These are phyloP conservation scores for Megaleporinus macrocephalus DNA, from an alignment of 2,113 vertebrate species.

Conservation along the genomic window DNA sequence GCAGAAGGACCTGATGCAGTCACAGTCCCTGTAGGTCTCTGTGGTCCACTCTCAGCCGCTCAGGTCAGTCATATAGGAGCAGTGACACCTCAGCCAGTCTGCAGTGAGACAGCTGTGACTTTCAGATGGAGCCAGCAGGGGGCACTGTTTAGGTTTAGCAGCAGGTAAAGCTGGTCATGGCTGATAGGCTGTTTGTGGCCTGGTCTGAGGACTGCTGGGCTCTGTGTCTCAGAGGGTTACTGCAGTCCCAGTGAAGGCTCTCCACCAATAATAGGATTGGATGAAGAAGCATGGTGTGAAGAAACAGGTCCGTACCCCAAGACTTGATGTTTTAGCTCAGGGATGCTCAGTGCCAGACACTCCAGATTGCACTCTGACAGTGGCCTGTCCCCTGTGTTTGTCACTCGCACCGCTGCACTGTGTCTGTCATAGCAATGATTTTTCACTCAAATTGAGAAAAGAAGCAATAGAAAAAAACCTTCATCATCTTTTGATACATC, in stretches of 20 bases:
- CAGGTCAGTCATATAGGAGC: background rate
- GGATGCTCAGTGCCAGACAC: background rate
- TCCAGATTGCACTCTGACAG: background rate
- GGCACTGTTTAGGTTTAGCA: background rate
- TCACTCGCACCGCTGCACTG: constrained; percentile 3
- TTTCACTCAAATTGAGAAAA: background rate
- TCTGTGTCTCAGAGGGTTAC: background rate
- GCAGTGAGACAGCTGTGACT: background rate
- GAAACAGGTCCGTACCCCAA: background rate
- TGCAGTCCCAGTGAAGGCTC: background rate
- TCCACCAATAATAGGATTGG: background rate
- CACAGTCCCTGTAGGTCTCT: background rate
- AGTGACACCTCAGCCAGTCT: background rate
- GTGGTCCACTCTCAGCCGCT: background rate
- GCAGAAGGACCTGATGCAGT: constrained; percentile 10
- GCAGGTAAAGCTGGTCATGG: background rate
- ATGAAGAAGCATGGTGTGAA: background rate
- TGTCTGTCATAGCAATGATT: background rate
- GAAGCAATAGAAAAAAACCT: no score
- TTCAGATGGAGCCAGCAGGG: background rate
- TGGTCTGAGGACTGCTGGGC: background rate
- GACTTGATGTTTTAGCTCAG: constrained; percentile 1
- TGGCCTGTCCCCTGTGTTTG: background rate
- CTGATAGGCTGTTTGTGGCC: background rate
- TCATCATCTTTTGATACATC: background rate